These are phyloP conservation scores for Lysandra bellargus DNA, from an alignment of 2,888 invertebrate species.

Conservation along the genomic window DNA sequence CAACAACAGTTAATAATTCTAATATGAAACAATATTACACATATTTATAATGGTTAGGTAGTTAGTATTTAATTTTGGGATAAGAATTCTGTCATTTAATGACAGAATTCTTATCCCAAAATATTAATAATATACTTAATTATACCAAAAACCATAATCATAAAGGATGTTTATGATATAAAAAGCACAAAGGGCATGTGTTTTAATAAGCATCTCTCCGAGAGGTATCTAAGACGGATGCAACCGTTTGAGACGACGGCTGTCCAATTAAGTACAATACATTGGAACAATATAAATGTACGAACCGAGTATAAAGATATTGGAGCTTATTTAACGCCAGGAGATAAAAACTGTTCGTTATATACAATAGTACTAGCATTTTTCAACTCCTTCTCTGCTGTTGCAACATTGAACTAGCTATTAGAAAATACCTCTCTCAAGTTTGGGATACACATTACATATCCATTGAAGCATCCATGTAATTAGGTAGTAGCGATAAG, in stretches of 20 bases:
- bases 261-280: slow-evolving; percentile 63
- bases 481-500: not conserved
- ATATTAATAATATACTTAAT: too few species aligned
- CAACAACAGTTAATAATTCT: too few species aligned
- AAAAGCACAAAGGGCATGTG: slow-evolving; percentile 3
- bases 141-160: not conserved
- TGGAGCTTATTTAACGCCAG: slow-evolving; percentile 9
- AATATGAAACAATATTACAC: too few species aligned
- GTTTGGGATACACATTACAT: too few species aligned
- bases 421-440: not conserved
- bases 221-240: slow-evolving; percentile 64
- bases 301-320: not conserved
- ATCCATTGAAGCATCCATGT: too few species aligned
- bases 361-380: not conserved
- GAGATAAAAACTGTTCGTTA: not conserved
- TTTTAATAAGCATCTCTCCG: slow-evolving; percentile 43
- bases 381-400: not conserved
- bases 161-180: slow-evolving; percentile 8
- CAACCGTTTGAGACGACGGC: slow-evolving; percentile 67
- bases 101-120: too few species aligned
- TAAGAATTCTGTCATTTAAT: too few species aligned
- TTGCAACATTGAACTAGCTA: not conserved
- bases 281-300: slow-evolving; percentile 39
- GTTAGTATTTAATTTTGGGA: too few species aligned
- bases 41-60: too few species aligned